Percentiles rank a stretch among this genome's conserved stretches.
Evolutionary conservation across 2,888 invertebrate genomes (phyloP).

Genomic region (Zeuzera pyrina): DNA sequence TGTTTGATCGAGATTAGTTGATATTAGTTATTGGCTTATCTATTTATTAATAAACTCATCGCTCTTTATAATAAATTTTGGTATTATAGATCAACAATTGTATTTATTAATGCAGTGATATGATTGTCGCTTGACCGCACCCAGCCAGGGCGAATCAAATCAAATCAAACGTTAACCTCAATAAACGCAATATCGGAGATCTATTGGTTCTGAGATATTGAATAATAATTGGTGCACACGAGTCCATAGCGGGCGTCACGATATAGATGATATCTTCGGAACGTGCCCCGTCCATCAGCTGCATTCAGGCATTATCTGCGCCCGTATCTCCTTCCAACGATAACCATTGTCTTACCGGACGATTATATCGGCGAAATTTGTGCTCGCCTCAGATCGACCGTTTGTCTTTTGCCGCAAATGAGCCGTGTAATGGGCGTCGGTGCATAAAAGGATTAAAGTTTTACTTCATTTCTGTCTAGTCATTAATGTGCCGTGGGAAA

Average conservation of each 20-base stretch:
- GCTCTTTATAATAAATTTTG: too few relatives aligned
- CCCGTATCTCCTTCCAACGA: conserved; percentile 53
- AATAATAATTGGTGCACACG: conserved; percentile 69
- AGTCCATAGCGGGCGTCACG: conserved; percentile 43
- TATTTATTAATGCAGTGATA: too few relatives aligned
- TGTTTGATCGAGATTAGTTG: too few relatives aligned
- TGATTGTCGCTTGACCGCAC: conserved; percentile 57
- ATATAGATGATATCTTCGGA: conserved; percentile 57
- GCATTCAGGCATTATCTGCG: conserved; percentile 38
- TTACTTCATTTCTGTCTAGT: conserved; percentile 58
- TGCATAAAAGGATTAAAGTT: conserved; percentile 54
- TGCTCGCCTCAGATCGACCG: conserved; percentile 56
- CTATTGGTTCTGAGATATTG: conserved; percentile 52
- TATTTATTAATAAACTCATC: too few relatives aligned
- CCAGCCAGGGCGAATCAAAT: conserved; percentile 37
- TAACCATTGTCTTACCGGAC: conserved; percentile 60
- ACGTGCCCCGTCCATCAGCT: conserved; percentile 69
- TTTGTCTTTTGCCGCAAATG: conserved; percentile 70
- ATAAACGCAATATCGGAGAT: conserved; percentile 39
- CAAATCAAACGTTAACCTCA: conserved; percentile 47
- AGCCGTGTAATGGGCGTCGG: conserved; percentile 52
- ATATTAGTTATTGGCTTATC: too few relatives aligned
- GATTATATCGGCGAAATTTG: conserved; percentile 69
- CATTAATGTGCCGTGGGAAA: conserved; percentile 66
- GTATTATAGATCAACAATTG: too few relatives aligned